A percentile compares a stretch with the other conserved stretches of the same genome.
Conservation (phyloP, 1,140 invertebrate genomes). For the Magallana gigas region DNA sequence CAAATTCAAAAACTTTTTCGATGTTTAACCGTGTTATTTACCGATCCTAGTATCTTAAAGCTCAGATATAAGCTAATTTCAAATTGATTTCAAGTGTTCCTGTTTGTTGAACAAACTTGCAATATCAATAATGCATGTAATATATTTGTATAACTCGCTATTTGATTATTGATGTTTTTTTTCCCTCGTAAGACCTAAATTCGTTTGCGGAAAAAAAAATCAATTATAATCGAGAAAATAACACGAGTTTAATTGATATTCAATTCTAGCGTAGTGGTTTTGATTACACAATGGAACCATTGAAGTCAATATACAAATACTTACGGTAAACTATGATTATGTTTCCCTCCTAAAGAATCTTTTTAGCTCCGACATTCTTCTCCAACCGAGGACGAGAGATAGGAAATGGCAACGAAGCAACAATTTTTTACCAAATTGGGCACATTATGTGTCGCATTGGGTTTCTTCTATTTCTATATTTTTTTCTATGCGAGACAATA, state of each 20-base stretch:
- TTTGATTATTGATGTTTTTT: conserved; percentile 29
- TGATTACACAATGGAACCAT: neutral
- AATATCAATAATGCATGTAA: conserved; percentile 37
- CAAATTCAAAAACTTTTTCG: neutral
- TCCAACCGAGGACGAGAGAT: neutral
- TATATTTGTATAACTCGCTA: neutral
- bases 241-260: neutral
- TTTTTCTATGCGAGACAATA: neutral
- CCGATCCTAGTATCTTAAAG: neutral
- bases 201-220: neutral
- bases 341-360: neutral
- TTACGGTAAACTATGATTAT: neutral
- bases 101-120: conserved; percentile 34
- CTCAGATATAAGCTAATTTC: conserved; percentile 24
- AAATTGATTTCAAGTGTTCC: conserved; percentile 35
- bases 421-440: neutral
- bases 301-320: neutral
- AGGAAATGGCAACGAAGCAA: neutral
- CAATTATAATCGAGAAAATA: conserved; percentile 29
- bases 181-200: neutral
- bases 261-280: neutral
- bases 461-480: no score
- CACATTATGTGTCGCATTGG: neutral
- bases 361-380: neutral
- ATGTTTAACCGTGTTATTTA: neutral